These are phyloP conservation scores for Aurelia aurita complex sp. Pacific DNA, from an alignment of 30 jellyfish, hydroid and myxozoan genomes.

Conservation along the genomic window DNA sequence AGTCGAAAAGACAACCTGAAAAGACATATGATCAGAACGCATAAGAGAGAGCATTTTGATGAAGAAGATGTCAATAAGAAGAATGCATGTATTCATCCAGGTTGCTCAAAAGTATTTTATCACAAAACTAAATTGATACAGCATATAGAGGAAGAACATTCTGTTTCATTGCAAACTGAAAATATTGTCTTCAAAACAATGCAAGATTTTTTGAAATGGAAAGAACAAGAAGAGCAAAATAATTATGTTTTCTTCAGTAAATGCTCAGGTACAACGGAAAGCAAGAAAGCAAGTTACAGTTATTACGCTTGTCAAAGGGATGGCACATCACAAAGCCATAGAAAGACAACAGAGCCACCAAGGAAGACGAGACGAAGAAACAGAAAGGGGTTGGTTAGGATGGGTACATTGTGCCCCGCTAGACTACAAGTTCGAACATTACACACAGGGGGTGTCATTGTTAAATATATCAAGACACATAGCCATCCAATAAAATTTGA, in stretches of 20 bases:
- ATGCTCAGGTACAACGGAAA: conserved; percentile 15
- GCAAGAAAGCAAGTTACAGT: conserved; percentile 29
- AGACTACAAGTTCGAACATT: conserved; percentile 24
- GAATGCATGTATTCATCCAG: conserved; percentile 18
- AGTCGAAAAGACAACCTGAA: conserved; percentile 33
- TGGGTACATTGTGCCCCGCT: conserved; percentile 31
- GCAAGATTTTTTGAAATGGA: conserved; percentile 32
- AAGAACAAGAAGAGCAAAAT: conserved; percentile 26
- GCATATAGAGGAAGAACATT: conserved; percentile 22
- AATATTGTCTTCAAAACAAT: conserved; percentile 13
- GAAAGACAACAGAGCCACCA: conserved; percentile 1
- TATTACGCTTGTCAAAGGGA: conserved; percentile 29
- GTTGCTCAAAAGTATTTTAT: conserved; percentile 17
- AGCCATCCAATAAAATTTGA: conserved; percentile 33
- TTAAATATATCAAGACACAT: conserved; percentile 30
- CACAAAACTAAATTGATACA: conserved; percentile 23
- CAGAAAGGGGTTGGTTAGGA: conserved; percentile 1
- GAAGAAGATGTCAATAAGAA: conserved; percentile 20
- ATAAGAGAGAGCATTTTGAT: background rate
- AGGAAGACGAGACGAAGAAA: background rate
- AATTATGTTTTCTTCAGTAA: conserved; percentile 24
- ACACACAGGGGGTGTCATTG: conserved; percentile 32
- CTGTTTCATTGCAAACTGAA: conserved; percentile 5
- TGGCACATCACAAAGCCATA: conserved; percentile 4
- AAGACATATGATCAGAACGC: conserved; percentile 23